Evolutionary conservation across 2,113 vertebrate genomes (phyloP), one percentile per base, ranked within the genome.

Genomic region (Mohoua ochrocephala): DNA sequence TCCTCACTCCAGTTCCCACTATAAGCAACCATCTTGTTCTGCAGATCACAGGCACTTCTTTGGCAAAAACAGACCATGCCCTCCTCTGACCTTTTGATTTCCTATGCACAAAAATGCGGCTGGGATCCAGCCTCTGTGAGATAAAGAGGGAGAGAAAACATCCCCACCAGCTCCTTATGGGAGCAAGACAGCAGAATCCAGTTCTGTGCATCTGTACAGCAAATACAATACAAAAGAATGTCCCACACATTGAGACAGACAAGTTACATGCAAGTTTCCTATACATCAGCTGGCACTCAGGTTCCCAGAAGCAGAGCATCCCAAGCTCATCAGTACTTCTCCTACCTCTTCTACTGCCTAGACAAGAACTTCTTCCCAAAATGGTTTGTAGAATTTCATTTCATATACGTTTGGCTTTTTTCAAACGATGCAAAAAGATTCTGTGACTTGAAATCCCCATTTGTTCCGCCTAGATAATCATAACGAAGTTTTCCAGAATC

Each of bases 101-200:
- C 71, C 73, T 63, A 10, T 19, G 65, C 65, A 73, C 77, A 95
- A 61, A 89, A 91, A 61, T 1, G 33, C 78, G 83, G 71, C 93
- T 89, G 57, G 31, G 78, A 93, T 61, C 53, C 83, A 96, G 65
- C 24, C 45, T 41, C 18, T 44, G 27, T 18, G 49, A 12, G 26
- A 91, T 7, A 20, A 33, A 88, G 17, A 71, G 19, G 41, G n/a
- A 47, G 56, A 39, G 42, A 69, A 45, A 87, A 24, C 33, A 71
- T 45, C 24, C 23, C 28, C 45, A 39, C 12, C 47, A 47, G 52
- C 19, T 87, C 65, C 61, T 79, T 44, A 52, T 0, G 5, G 65
- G 30, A 91, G 8, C 0, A 1, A 68, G n/a, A 9, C 4, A 61
- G 44, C 19, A 50, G 41, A 93, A 82, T 5, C 16, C 30, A 15